These are phyloP conservation scores for Micropoecilia bifurca DNA, from an alignment of 2,797 vertebrate genomes.

Conservation along the genomic window DNA sequence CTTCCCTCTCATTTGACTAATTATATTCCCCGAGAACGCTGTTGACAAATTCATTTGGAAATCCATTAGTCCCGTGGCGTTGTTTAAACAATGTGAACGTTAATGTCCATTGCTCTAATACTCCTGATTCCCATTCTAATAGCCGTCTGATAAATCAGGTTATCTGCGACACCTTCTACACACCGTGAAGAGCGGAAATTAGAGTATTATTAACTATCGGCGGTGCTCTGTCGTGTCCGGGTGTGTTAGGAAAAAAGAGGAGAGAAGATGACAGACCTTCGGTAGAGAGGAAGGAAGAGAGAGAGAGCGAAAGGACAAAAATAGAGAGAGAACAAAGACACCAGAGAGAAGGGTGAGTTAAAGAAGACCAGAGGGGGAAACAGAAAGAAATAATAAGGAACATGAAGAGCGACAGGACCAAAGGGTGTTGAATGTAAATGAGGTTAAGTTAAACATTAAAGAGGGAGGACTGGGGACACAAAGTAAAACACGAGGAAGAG, in stretches of 20 bases:
- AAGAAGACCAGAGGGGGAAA: constrained; percentile 51
- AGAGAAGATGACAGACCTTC: constrained; percentile 49
- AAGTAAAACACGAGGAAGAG: constrained; percentile 25
- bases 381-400: constrained; percentile 51
- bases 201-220: constrained; percentile 84
- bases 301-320: constrained; percentile 2
- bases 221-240: constrained; percentile 63
- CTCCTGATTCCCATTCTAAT: constrained; percentile 82
- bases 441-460: constrained; percentile 59
- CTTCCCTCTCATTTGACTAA: constrained; percentile 77
- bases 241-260: constrained; percentile 53
- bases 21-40: constrained; percentile 78
- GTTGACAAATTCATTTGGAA: constrained; percentile 86
- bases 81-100: constrained; percentile 83
- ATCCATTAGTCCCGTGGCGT: constrained; percentile 83
- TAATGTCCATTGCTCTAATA: constrained; percentile 83
- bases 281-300: constrained; percentile 21
- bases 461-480: constrained; percentile 25
- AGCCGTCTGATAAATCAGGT: constrained; percentile 84
- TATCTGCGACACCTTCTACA: constrained; percentile 82
- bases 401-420: constrained; percentile 49
- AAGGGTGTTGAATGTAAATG: constrained; percentile 48
- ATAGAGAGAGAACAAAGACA: constrained; percentile 45
- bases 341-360: constrained; percentile 45
- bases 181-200: constrained; percentile 82